These are phyloP conservation scores for Entomobrya multifasciata DNA, from an alignment of 2,888 invertebrate genomes.

Conservation along the genomic window DNA sequence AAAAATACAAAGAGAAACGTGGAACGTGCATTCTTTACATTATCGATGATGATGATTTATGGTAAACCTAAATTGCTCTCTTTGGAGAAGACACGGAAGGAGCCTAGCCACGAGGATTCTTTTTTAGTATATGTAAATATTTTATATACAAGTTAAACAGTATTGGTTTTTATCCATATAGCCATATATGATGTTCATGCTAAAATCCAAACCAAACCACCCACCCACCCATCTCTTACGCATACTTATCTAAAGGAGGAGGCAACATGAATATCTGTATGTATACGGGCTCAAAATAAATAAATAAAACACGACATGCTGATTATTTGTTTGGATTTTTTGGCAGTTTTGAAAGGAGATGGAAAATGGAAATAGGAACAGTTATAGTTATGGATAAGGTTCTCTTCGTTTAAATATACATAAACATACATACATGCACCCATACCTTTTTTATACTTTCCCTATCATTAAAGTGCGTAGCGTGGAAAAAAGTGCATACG, in stretches of 20 bases:
- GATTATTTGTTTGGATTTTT: slow-evolving; percentile 55
- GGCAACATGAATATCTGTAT: too few species aligned
- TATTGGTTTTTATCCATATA: neutral
- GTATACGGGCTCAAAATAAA: slow-evolving; percentile 38
- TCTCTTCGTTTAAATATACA: neutral
- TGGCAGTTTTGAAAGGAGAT: neutral
- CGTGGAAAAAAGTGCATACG: neutral
- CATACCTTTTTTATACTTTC: slow-evolving; percentile 45
- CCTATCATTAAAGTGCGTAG: neutral
- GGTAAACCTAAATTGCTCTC: neutral
- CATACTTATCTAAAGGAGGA: neutral
- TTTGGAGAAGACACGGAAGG: neutral
- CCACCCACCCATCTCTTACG: neutral
- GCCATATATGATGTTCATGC: neutral
- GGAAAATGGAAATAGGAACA: neutral
- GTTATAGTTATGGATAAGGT: neutral
- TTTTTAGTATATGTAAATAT: too few species aligned
- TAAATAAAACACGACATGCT: slow-evolving; percentile 57
- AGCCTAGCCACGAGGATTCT: too few species aligned
- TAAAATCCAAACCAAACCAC: neutral
- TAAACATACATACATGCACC: neutral
- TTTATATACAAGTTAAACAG: too few species aligned
- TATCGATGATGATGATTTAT: neutral
- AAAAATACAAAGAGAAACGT: too few species aligned
- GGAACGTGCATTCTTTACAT: too few species aligned